These are phyloP conservation scores for Balaenoptera acutorostrata DNA, from an alignment of 2,113 vertebrate species.

Conservation along the genomic window DNA sequence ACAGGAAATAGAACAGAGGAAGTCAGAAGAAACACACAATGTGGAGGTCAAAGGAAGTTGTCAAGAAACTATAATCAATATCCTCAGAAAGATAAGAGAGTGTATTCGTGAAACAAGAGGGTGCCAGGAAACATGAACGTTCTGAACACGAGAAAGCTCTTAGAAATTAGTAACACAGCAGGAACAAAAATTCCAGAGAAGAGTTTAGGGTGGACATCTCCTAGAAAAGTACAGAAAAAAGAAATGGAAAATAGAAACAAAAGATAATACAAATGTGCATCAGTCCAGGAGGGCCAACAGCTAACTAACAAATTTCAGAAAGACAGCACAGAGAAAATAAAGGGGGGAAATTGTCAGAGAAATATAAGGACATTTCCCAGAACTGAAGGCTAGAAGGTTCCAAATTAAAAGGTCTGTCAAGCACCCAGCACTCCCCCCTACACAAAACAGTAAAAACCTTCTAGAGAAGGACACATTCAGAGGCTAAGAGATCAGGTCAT, in stretches of 20 bases:
- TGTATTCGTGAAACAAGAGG: not conserved
- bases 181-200: not conserved
- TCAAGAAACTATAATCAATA: not conserved
- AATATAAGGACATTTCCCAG: not conserved
- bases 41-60: not conserved
- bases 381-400: not conserved
- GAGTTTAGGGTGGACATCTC: not conserved
- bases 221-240: not conserved
- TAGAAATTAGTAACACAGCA: not conserved
- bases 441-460: not conserved
- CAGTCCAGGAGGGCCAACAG: not conserved
- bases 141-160: not conserved
- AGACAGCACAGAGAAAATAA: not conserved
- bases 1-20: not conserved
- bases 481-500: not conserved
- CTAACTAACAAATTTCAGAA: not conserved
- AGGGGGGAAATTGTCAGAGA: not conserved
- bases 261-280: not conserved
- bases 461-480: not conserved
- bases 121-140: not conserved
- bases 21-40: not conserved
- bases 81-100: not conserved
- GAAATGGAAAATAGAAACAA: not conserved
- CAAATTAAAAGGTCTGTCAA: not conserved
- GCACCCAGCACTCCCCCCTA: not conserved